Percentiles rank a stretch among this genome's conserved stretches.
These are phyloP conservation scores for Mesoclemmys tuberculata DNA, from an alignment of 2,113 vertebrate genomes.

Conservation along the genomic window DNA sequence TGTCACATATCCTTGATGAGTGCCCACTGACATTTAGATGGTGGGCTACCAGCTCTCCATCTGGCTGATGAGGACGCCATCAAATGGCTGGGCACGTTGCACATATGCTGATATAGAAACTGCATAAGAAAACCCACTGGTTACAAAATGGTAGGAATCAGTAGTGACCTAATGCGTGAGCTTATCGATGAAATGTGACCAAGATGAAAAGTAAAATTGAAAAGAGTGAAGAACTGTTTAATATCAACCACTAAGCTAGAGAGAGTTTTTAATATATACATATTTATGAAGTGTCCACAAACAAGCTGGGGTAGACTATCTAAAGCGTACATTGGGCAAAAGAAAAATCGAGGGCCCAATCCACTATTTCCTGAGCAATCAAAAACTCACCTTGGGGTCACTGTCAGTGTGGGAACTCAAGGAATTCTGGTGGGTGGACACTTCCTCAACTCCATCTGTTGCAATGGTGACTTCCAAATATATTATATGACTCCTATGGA, in stretches of 20 bases:
- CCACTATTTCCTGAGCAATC: slow-evolving; percentile 46
- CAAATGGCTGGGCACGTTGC: too few species aligned
- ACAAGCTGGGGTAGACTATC: not conserved
- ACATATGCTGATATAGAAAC: too few species aligned
- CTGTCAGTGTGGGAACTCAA: slow-evolving; percentile 6
- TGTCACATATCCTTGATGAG: too few species aligned
- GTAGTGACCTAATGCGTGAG: not conserved
- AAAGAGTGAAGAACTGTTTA: slow-evolving; percentile 1
- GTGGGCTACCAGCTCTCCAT: too few species aligned
- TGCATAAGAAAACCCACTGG: not conserved
- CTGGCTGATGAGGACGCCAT: too few species aligned
- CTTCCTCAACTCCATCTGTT: not conserved
- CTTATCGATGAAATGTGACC: slow-evolving; percentile 29
- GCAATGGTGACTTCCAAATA: not conserved
- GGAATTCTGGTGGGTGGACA: not conserved
- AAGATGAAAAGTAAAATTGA: slow-evolving; percentile 9
- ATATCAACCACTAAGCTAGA: not conserved
- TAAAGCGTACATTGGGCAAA: not conserved
- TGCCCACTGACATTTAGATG: too few species aligned
- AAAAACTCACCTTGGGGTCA: slow-evolving; percentile 39
- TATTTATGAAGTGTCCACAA: slow-evolving; percentile 25
- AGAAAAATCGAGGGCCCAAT: slow-evolving; percentile 20
- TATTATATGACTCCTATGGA: not conserved
- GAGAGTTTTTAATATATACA: not conserved
- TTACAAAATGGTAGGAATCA: not conserved